phyloP scores from a whole-genome alignment of 2,797 vertebrate genomes.

The Caiman crocodilus region DNA sequence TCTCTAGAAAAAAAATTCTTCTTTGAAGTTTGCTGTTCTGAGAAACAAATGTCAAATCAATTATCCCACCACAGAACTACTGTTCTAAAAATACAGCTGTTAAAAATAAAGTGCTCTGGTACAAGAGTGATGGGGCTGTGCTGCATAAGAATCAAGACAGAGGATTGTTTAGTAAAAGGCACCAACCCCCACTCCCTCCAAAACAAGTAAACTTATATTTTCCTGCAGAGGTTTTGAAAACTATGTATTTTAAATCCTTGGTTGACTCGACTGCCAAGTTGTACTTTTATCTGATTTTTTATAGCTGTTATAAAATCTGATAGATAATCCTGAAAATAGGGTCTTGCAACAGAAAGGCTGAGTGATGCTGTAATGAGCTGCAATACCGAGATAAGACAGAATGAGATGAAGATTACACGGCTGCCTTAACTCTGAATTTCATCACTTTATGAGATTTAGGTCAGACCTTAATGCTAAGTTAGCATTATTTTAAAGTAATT shows the following conservation, averaged over 20 bases:
- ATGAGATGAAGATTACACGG: not conserved
- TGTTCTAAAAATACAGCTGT: slow-evolving; percentile 33
- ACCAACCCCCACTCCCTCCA: not conserved
- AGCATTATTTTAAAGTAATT: not conserved
- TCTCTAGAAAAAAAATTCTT: slow-evolving; percentile 37
- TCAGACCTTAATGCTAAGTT: not conserved
- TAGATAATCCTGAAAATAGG: slow-evolving; percentile 27
- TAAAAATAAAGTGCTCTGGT: not conserved
- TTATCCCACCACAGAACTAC: slow-evolving; percentile 20
- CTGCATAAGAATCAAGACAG: fast-evolving
- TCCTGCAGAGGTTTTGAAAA: slow-evolving; percentile 45
- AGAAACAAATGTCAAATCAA: slow-evolving; percentile 51
- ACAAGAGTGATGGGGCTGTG: fast-evolving
- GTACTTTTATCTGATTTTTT: slow-evolving; percentile 65
- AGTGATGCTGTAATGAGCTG: slow-evolving; percentile 19
- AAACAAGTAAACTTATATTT: slow-evolving; percentile 49
- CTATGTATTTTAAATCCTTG: slow-evolving; percentile 4
- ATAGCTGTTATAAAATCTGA: slow-evolving; percentile 56
- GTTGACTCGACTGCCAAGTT: not conserved
- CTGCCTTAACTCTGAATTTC: slow-evolving; percentile 12
- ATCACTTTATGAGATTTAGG: not conserved
- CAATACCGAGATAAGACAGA: not conserved
- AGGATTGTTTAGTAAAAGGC: slow-evolving; percentile 27
- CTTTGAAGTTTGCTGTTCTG: slow-evolving; percentile 33
- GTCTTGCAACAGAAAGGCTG: slow-evolving; percentile 29